Conservation (phyloP, 2,113 vertebrate genomes). For the Oryctolagus cuniculus region DNA sequence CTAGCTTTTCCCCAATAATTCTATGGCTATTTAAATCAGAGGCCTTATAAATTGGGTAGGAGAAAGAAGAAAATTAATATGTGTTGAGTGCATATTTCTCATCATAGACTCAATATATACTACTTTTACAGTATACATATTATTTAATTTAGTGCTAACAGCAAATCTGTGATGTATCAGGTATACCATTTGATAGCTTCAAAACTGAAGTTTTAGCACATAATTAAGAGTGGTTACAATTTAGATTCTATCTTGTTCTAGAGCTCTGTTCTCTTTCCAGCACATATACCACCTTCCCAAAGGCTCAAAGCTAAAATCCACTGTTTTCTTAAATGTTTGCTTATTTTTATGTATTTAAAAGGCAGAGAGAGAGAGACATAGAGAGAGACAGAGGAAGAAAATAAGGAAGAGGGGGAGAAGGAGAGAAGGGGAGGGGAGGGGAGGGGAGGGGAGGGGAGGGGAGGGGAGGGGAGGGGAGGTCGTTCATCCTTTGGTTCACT, state of each 20-base stretch:
- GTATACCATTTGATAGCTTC: neutral
- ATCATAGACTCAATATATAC: neutral
- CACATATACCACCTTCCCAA: neutral
- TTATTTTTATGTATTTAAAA: too few relatives aligned
- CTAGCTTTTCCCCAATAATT: neutral
- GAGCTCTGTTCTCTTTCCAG: neutral
- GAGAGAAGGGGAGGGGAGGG: too few relatives aligned
- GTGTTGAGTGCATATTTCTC: neutral
- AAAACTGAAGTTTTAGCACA: neutral
- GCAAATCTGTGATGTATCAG: neutral
- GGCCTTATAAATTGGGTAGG: neutral
- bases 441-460: too few relatives aligned
- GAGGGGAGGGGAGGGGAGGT: too few relatives aligned
- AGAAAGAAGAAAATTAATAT: neutral
- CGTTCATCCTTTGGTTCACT: too few relatives aligned
- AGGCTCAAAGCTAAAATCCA: neutral
- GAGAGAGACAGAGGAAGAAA: too few relatives aligned
- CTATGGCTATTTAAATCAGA: neutral
- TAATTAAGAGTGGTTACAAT: neutral
- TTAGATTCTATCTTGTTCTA: neutral
- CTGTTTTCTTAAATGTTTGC: neutral
- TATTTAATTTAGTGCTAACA: conserved; percentile 35
- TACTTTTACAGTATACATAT: neutral
- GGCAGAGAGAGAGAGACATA: too few relatives aligned
- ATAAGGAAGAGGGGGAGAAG: too few relatives aligned